Evolutionary conservation across 2,888 invertebrate species (phyloP).

Genomic region (Ophioninae sp.): DNA sequence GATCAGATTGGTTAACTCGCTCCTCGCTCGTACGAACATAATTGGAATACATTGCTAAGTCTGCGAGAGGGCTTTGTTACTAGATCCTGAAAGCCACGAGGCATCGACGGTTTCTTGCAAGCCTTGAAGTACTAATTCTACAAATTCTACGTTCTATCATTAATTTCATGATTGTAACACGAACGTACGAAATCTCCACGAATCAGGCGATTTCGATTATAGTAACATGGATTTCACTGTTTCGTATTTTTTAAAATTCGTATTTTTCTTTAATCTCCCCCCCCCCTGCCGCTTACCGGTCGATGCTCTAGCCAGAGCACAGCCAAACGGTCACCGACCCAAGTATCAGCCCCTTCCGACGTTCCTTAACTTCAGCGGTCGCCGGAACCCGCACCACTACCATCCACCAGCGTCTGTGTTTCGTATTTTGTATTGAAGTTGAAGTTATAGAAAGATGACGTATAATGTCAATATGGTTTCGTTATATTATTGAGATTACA

Average conservation of each 20-base stretch:
- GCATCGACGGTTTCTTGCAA: not conserved
- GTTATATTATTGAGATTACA: too few relatives aligned
- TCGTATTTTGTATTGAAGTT: too few relatives aligned
- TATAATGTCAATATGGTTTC: too few relatives aligned
- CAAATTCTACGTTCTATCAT: not conserved
- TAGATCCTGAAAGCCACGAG: constrained; percentile 39
- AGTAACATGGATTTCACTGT: not conserved
- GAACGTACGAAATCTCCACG: not conserved
- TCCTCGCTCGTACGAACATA: not conserved
- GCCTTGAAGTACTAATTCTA: not conserved
- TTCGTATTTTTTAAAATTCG: not conserved
- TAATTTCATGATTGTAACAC: not conserved
- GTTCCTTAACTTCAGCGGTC: too few relatives aligned
- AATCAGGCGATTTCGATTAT: not conserved
- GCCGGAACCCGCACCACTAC: too few relatives aligned
- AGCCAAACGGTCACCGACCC: too few relatives aligned
- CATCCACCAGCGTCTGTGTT: too few relatives aligned
- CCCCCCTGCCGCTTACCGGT: too few relatives aligned
- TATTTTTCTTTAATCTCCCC: too few relatives aligned
- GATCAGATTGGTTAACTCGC: constrained; percentile 15
- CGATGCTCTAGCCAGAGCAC: too few relatives aligned
- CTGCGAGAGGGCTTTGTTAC: constrained; percentile 33
- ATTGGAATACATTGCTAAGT: constrained; percentile 16
- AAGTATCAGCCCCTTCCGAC: too few relatives aligned
- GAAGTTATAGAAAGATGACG: too few relatives aligned